These are phyloP conservation scores for Toxotes chatareus DNA, from an alignment of 2,113 vertebrate genomes.

Conservation along the genomic window DNA sequence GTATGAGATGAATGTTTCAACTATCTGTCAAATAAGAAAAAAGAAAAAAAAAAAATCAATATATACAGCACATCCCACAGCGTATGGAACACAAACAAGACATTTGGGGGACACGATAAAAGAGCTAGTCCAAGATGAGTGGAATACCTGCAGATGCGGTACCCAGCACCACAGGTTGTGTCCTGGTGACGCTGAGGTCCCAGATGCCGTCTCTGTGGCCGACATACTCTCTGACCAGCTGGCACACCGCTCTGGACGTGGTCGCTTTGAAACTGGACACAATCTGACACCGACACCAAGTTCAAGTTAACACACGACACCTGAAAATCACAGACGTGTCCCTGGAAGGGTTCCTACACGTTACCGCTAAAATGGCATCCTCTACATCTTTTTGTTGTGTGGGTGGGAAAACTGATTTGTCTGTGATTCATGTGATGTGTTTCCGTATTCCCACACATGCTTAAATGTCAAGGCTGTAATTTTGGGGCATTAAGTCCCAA, in stretches of 20 bases:
- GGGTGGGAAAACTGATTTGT: not conserved
- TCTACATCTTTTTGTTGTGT: not conserved
- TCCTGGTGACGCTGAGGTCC: constrained; percentile 93
- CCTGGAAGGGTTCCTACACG: constrained; percentile 50
- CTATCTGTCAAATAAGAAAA: no score
- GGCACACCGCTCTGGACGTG: constrained; percentile 95
- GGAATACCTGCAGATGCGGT: constrained; percentile 93
- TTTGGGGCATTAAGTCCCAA: not conserved
- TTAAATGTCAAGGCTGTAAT: not conserved
- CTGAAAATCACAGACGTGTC: accelerated
- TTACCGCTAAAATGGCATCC: not conserved
- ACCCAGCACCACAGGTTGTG: constrained; percentile 92
- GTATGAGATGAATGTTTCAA: no score
- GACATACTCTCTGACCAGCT: constrained; percentile 93
- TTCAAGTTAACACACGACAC: not conserved
- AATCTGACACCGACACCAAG: constrained; percentile 83
- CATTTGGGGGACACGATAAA: not conserved
- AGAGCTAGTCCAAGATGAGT: not conserved
- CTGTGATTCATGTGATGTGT: no score
- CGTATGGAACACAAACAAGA: not conserved
- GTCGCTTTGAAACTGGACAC: constrained; percentile 99
- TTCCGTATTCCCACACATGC: not conserved
- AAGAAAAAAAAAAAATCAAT: not conserved
- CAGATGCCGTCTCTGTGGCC: constrained; percentile 97
- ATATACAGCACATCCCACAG: not conserved